These are phyloP conservation scores for Chroicocephalus ridibundus DNA, from an alignment of 2,113 vertebrate species.

Conservation along the genomic window DNA sequence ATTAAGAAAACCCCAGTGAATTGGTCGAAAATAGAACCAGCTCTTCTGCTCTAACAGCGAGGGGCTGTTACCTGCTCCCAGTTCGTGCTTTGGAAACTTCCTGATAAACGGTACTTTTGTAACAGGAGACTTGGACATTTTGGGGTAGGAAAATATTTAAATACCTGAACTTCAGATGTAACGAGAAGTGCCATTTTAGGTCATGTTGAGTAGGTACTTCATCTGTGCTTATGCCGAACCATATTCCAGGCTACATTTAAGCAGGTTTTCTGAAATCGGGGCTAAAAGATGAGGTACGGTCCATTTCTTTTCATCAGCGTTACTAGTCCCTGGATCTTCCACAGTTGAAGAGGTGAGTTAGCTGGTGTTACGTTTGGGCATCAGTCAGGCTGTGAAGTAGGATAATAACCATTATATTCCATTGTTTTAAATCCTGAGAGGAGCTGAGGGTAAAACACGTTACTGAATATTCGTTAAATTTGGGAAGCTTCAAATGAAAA, in stretches of 20 bases:
- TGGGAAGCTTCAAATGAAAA: not conserved
- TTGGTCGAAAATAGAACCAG: not conserved
- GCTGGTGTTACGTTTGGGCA: not conserved
- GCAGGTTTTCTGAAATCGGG: not conserved
- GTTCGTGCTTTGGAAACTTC: not conserved
- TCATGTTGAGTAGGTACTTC: not conserved
- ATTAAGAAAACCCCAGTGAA: not conserved
- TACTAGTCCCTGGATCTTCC: not conserved
- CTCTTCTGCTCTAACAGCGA: not conserved
- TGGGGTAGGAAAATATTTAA: not conserved
- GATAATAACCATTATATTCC: not conserved
- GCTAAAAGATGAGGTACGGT: not conserved
- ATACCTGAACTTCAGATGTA: not conserved
- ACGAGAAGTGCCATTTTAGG: not conserved
- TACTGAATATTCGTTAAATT: not conserved
- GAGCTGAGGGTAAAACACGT: not conserved
- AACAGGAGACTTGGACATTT: not conserved
- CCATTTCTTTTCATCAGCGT: not conserved
- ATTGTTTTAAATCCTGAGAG: not conserved
- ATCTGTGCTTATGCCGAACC: not conserved
- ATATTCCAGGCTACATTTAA: not conserved
- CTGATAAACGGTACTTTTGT: not conserved
- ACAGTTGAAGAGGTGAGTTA: not conserved
- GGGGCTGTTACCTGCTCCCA: not conserved
- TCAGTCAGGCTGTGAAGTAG: not conserved